Base-by-base conservation (phyloP, 2,113 vertebrate genomes). In the Microtus montanus region DNA sequence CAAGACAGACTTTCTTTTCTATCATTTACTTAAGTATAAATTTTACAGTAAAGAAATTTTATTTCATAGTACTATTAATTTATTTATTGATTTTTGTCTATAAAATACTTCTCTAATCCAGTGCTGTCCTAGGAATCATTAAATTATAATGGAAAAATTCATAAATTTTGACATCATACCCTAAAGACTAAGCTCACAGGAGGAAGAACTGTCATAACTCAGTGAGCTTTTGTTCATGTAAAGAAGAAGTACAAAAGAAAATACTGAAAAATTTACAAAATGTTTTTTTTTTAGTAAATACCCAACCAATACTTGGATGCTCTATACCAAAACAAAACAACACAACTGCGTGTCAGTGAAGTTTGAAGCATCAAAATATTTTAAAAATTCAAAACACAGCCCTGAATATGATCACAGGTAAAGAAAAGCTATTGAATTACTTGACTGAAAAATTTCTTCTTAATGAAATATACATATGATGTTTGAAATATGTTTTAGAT, bases 291-390 rank as follows among this genome's bases (percentile, higher is more conserved):
- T 70, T 47, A 12, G 24, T n/a, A 84, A 80, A 68, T 63, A 74
- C 22, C 47, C 5, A 49, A 19, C 66, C 61, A 61, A 26, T 1
- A 4, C 17, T 58, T 24, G 19, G 9, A 38, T 49, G 2, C 7
- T 41, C 35, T 4, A 33, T 2, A 24, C 4, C 0, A 22, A 10
- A 41, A n/a, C 12, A 86, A 52, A 89, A 79, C 11, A 54, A 14
- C 44, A 58, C 19, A 26, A 47, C 52, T 35, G 11, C 14, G 15
- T 87, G 30, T 80, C n/a, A 35, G 4, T 11, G 1, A 0, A 0
- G 1, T 28, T 19, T 19, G 4, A 8, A 63, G n/a, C 0, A 66
- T 17, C 2, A 49, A 78, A 84, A 20, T 0, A 0, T 0, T 35
- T 58, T 9, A 74, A 64, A 68, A 80, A 87, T 7, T 49, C n/a